A percentile compares a stretch with the other conserved stretches of the same genome.
phyloP scores from a whole-genome alignment of 2,797 vertebrate species.

The Acanthornis magna region DNA sequence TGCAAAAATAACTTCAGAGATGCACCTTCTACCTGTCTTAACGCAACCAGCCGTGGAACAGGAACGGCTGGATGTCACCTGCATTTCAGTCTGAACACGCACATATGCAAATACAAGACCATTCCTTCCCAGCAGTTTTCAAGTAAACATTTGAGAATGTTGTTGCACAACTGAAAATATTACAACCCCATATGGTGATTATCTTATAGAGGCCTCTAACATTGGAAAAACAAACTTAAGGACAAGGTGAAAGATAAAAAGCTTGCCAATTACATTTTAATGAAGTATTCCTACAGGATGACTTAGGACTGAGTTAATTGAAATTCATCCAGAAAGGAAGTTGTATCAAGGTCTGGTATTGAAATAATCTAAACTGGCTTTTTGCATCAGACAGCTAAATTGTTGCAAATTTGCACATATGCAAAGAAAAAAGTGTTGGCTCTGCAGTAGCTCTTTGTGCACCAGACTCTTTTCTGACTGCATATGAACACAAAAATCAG shows the following conservation, averaged over 20 bases:
- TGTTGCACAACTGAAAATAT: not conserved
- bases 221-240: not conserved
- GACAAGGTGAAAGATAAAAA: not conserved
- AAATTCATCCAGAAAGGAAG: not conserved
- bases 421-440: not conserved
- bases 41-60: not conserved
- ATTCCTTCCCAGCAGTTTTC: not conserved
- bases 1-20: not conserved
- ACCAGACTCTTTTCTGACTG: not conserved
- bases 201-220: not conserved
- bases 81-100: not conserved
- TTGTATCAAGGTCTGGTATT: not conserved
- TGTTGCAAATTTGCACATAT: not conserved
- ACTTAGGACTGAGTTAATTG: not conserved
- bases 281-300: not conserved
- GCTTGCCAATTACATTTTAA: not conserved
- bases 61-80: not conserved
- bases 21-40: not conserved
- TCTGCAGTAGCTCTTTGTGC: not conserved
- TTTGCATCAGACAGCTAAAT: not conserved
- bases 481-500: not conserved
- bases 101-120: not conserved
- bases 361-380: not conserved
- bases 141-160: not conserved
- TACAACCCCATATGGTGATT: not conserved